phyloP scores from a whole-genome alignment of 2,113 vertebrate genomes.

The Poeciliopsis occidentalis region DNA sequence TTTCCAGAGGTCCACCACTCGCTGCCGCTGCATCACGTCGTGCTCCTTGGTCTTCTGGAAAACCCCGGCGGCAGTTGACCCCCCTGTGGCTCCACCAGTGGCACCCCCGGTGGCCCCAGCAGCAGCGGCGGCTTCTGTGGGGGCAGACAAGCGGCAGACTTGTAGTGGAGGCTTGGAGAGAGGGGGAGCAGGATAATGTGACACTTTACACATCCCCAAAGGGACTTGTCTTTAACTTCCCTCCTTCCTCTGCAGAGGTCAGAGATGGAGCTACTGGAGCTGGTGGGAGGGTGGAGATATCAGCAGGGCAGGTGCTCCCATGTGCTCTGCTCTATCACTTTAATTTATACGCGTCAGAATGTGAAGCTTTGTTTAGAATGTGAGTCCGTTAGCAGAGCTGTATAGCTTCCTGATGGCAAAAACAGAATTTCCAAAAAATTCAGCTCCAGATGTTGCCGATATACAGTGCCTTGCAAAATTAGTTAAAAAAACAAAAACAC shows the following conservation, averaged over 20 bases:
- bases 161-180: conserved; percentile 81
- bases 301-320: conserved; percentile 46
- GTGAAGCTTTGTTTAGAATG: conserved; percentile 35
- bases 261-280: conserved; percentile 45
- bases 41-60: conserved; percentile 87
- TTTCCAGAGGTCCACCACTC: conserved; percentile 86
- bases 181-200: conserved; percentile 68
- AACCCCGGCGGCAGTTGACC: conserved; percentile 51
- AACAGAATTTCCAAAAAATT: conserved; percentile 50
- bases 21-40: conserved; percentile 83
- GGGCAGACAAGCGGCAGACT: conserved; percentile 86
- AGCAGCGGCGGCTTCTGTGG: conserved; percentile 75
- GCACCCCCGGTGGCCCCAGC: conserved; percentile 68
- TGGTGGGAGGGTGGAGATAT: conserved; percentile 31
- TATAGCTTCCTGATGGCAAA: conserved; percentile 55
- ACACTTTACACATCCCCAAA: conserved; percentile 68
- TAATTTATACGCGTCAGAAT: conserved; percentile 34
- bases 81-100: conserved; percentile 60
- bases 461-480: conserved; percentile 27
- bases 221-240: conserved; percentile 53
- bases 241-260: conserved; percentile 42
- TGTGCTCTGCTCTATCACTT: conserved; percentile 35
- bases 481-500: not conserved
- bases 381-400: conserved; percentile 50
- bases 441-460: conserved; percentile 34